A percentile compares a stretch with the other conserved stretches of the same genome.
Evolutionary conservation across 2,888 invertebrate genomes (phyloP).

Genomic region (Microctonus hyperodae): DNA sequence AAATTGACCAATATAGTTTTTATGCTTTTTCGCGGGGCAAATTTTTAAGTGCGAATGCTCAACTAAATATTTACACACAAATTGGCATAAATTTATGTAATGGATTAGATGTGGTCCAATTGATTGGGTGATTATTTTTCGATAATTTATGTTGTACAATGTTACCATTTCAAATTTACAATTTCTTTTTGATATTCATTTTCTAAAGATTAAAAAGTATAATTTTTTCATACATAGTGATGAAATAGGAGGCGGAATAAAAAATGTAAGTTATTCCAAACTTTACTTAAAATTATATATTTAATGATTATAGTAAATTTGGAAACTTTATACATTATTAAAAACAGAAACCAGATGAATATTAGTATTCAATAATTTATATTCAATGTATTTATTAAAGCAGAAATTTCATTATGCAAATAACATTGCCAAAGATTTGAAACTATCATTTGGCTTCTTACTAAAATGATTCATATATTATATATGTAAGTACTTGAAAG

Average conservation of each 20-base stretch:
- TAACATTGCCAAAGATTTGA: conserved; percentile 46
- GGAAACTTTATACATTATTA: background rate
- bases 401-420: conserved; percentile 19
- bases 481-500: conserved; percentile 26
- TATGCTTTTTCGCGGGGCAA: conserved; percentile 38
- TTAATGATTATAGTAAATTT: conserved; percentile 7
- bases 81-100: background rate
- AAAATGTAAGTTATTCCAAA: background rate
- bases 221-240: background rate
- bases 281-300: background rate
- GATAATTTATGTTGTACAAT: conserved; percentile 4
- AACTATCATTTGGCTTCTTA: conserved; percentile 43
- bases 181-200: conserved; percentile 1
- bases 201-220: background rate
- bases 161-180: conserved; percentile 5
- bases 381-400: background rate
- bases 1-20: conserved; percentile 15
- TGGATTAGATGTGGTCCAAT: background rate
- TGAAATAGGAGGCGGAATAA: background rate
- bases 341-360: background rate
- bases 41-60: conserved; percentile 31
- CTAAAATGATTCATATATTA: conserved; percentile 40
- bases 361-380: conserved; percentile 4
- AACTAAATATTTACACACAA: conserved; percentile 22
- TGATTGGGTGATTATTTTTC: conserved; percentile 20